These are phyloP conservation scores for Cataglyphis altisquamis DNA, from an alignment of 2,888 invertebrate genomes.

Conservation along the genomic window DNA sequence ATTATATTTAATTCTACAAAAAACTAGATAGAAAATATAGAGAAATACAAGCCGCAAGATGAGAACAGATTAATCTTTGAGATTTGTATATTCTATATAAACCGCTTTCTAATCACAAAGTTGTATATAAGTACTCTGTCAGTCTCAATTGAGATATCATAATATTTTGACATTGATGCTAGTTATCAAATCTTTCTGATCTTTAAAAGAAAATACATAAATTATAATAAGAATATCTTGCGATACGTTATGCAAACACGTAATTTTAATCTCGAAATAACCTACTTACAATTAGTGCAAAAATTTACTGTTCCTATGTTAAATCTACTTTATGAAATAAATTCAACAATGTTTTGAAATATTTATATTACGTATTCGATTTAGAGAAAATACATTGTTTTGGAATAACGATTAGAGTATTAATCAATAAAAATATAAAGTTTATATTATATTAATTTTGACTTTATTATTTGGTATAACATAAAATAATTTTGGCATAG, in stretches of 20 bases:
- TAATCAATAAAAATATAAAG: background rate
- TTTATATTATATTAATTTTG: background rate
- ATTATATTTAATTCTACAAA: background rate
- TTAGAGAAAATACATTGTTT: background rate
- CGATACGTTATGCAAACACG: background rate
- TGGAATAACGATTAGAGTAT: background rate
- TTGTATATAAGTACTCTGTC: background rate
- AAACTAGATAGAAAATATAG: background rate
- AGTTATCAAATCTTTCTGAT: background rate
- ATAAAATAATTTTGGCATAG: background rate
- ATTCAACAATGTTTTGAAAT: background rate
- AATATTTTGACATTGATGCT: slow-evolving; percentile 55
- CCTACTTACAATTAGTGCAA: background rate
- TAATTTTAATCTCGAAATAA: slow-evolving; percentile 13
- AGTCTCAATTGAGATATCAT: slow-evolving; percentile 20
- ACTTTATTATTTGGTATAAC: background rate
- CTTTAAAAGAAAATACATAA: background rate
- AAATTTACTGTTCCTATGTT: background rate
- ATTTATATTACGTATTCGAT: background rate
- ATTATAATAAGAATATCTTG: background rate
- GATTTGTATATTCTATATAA: background rate
- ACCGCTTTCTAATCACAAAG: slow-evolving; percentile 48
- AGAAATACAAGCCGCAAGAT: background rate
- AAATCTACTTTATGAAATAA: slow-evolving; percentile 1
- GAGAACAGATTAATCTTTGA: background rate